Conservation (phyloP, 1,140 invertebrate species). For the Drosophila truncata region DNA sequence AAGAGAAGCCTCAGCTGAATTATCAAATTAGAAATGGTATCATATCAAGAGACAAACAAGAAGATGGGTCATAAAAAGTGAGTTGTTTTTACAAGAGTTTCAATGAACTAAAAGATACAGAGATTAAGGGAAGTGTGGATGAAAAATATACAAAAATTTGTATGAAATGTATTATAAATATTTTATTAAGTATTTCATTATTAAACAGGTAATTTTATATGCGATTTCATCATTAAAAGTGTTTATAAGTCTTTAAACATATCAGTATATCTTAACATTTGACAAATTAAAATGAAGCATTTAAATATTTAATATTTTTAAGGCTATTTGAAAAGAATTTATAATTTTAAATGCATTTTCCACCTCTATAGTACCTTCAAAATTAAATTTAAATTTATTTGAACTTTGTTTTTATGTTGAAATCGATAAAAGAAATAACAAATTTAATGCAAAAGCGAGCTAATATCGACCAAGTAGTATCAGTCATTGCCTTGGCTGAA, state of each 20-base stretch:
- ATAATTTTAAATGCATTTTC: too few relatives aligned
- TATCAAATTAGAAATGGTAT: conserved; percentile 20
- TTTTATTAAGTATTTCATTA: not conserved
- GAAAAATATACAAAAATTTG: not conserved
- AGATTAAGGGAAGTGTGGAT: too few relatives aligned
- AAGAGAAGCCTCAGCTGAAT: not conserved
- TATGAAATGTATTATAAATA: not conserved
- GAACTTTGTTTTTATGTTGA: not conserved
- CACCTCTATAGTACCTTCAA: too few relatives aligned
- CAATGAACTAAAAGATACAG: not conserved
- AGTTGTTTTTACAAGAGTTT: not conserved
- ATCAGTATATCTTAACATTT: too few relatives aligned
- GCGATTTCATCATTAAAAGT: not conserved
- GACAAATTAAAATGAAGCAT: too few relatives aligned
- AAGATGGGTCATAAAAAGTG: conserved; percentile 4
- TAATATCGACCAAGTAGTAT: conserved; percentile 8
- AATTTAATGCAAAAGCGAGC: conserved; percentile 1
- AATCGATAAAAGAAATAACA: not conserved
- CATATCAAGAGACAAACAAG: conserved; percentile 5
- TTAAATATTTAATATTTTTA: too few relatives aligned
- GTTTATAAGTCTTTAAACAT: not conserved
- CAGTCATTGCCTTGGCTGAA: conserved; percentile 34
- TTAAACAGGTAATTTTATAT: not conserved
- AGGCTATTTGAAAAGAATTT: too few relatives aligned
- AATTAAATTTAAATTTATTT: not conserved